Evolutionary conservation across 2,113 vertebrate species (phyloP).

Genomic region (Saguinus midas): DNA sequence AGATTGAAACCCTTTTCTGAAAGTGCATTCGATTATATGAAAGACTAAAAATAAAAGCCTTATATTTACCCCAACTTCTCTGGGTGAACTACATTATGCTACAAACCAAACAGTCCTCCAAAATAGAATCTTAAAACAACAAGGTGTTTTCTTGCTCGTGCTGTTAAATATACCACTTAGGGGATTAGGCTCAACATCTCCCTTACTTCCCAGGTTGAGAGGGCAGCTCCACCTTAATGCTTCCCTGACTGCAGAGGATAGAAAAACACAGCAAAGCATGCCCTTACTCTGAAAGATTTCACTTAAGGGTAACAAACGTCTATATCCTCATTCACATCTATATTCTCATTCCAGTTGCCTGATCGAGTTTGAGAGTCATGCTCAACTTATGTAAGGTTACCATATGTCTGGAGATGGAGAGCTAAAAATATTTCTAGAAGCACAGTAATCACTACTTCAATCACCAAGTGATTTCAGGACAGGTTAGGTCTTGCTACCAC

Average conservation of each 20-base stretch:
- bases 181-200: background rate
- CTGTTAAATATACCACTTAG: too few species aligned
- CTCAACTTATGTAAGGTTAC: background rate
- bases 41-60: background rate
- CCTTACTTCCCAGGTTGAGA: background rate
- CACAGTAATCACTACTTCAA: background rate
- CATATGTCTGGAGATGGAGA: background rate
- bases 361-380: background rate
- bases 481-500: background rate
- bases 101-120: background rate
- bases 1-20: background rate
- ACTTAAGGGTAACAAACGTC: background rate
- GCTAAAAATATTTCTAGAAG: background rate
- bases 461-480: background rate
- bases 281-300: background rate
- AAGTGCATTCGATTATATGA: background rate
- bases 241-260: background rate
- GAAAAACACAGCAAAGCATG: accelerated
- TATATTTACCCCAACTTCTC: background rate
- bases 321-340: too few species aligned
- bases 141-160: background rate
- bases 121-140: background rate
- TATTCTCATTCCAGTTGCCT: too few species aligned
- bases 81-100: background rate
- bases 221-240: background rate